phyloP scores from a whole-genome alignment of 2,113 vertebrate species.

The Herpailurus yagouaroundi region DNA sequence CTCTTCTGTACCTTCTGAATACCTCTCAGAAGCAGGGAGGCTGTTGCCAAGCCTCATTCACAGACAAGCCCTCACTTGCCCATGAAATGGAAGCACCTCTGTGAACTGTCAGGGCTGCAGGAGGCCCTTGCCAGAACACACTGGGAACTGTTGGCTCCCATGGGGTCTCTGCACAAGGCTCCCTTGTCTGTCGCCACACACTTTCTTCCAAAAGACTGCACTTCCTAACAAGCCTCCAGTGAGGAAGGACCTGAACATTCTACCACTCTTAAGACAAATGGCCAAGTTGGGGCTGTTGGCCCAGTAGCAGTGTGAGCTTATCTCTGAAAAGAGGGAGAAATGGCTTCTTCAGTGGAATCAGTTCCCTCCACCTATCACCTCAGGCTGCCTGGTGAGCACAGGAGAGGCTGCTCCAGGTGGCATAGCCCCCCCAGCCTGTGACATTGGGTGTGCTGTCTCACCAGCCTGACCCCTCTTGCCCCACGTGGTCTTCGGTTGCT shows the following conservation, averaged over 20 bases:
- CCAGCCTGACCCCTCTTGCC: not conserved
- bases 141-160: rapidly evolving
- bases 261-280: not conserved
- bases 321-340: not conserved
- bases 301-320: not conserved
- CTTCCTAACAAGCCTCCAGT: not conserved
- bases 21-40: not conserved
- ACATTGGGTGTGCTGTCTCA: not conserved
- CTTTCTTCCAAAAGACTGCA: not conserved
- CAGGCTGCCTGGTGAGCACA: not conserved
- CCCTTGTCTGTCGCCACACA: not conserved
- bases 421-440: not conserved
- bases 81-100: not conserved
- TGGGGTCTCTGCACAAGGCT: not conserved
- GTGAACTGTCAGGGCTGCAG: not conserved
- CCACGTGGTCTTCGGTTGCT: not conserved
- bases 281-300: not conserved
- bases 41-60: not conserved
- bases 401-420: not conserved
- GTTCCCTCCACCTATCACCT: not conserved
- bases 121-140: not conserved
- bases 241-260: not conserved
- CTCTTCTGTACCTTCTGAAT: not conserved
- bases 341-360: not conserved
- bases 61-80: not conserved